Percentiles rank a stretch among this genome's conserved stretches.
Evolutionary conservation across 2,888 invertebrate genomes (phyloP).

Genomic region (Megaustenia siamemsis): DNA sequence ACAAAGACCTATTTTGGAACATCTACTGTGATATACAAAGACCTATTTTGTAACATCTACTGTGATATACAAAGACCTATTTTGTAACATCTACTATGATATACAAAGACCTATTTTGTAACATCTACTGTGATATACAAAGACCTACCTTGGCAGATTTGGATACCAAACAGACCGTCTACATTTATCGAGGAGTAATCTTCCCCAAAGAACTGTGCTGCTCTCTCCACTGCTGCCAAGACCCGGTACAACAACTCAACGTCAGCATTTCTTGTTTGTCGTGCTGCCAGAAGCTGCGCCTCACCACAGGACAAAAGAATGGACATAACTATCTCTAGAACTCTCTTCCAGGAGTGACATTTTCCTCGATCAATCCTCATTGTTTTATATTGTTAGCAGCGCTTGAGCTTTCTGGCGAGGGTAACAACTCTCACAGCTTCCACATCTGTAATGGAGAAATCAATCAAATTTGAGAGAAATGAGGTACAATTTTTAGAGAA

Average conservation of each 20-base stretch:
- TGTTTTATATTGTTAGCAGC: too few relatives aligned
- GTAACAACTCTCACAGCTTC: not conserved
- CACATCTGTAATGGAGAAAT: not conserved
- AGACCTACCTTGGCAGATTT: slow-evolving; percentile 6
- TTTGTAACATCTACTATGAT: too few relatives aligned
- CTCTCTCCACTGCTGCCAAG: not conserved
- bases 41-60: too few relatives aligned
- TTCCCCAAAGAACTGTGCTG: not conserved
- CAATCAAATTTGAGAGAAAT: too few relatives aligned
- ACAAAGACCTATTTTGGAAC: too few relatives aligned
- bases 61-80: too few relatives aligned
- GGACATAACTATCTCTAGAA: not conserved
- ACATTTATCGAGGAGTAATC: slow-evolving; percentile 14
- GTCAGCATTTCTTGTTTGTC: not conserved
- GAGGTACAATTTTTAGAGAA: too few relatives aligned
- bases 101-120: too few relatives aligned
- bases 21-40: too few relatives aligned
- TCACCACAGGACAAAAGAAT: not conserved
- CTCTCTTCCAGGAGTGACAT: not conserved
- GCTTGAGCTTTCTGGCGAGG: too few relatives aligned
- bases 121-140: too few relatives aligned
- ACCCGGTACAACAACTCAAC: not conserved
- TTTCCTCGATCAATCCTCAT: not conserved
- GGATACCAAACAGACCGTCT: slow-evolving; percentile 24
- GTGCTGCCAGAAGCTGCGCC: not conserved